Evolutionary conservation across 2,797 vertebrate genomes (phyloP), one percentile per base, ranked within the genome.

Genomic region (Phalanger gymnotis): DNA sequence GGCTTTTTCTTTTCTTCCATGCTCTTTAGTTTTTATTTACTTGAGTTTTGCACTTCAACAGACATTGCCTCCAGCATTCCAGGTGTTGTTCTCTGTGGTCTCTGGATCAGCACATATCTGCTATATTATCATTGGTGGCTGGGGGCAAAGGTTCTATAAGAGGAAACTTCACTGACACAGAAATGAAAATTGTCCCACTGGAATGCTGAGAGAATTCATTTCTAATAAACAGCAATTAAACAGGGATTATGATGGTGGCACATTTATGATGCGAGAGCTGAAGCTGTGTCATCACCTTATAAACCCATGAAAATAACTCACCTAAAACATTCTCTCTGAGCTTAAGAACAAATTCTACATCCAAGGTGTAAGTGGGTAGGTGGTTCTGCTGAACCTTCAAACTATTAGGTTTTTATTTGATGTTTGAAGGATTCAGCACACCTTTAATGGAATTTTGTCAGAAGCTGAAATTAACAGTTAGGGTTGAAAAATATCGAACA

Each of bases 171-270:
- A 97, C 96, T 98, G 97, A 98, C 96, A 97, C 93, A 92, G 97
- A 98, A 98, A 98, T 94, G 95, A 98, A 98, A 98, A 98, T 92
- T 97, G 81, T 94, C 98, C 97, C 95, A 95, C 92, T 96, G 92
- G 95, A 98, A 96, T 94, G 92, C 94, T 93, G 92, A 94, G 96
- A 96, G 93, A 96, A 98, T 98, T 97, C 98, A 98, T 98, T 98
- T 98, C 96, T 97, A 98, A 98, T 98, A 98, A 98, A 98, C 96
- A 98, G 97, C 97, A 98, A 98, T 98, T 98, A 98, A 98, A 97
- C 52, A 97, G 28, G 94, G 97, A 98, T 98, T 98, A 98, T 98
- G 98, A 97, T 92, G 97, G 96, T 90, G 91, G 92, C 93, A 96
- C 91, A 97, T 98, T 98, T 98, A 98, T 93, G 96, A 96, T 47